A percentile compares a stretch with the other conserved stretches of the same genome.
These are phyloP conservation scores for Conus betulinus DNA, from an alignment of 1,140 invertebrate species.

Conservation along the genomic window DNA sequence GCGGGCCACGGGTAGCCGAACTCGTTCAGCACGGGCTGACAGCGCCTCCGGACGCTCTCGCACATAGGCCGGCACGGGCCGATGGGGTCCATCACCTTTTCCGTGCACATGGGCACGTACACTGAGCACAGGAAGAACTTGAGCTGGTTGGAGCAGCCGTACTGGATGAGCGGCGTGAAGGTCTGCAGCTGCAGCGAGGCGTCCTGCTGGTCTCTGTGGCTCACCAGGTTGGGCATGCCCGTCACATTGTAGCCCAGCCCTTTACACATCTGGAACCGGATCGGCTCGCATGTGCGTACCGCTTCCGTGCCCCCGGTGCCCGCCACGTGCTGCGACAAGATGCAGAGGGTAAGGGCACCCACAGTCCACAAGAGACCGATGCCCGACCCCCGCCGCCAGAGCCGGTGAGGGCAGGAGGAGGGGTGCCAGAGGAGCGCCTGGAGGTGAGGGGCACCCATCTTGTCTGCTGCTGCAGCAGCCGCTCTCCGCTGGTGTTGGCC, in stretches of 20 bases:
- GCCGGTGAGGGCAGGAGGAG: not conserved
- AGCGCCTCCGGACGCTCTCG: slow-evolving; percentile 87
- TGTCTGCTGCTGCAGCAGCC: not conserved
- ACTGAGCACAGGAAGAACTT: slow-evolving; percentile 96
- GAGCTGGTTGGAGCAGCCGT: slow-evolving; percentile 92
- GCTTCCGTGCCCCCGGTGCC: slow-evolving; percentile 55
- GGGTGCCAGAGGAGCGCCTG: not conserved
- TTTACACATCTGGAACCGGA: slow-evolving; percentile 88
- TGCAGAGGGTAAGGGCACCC: slow-evolving; percentile 8
- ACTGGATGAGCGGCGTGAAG: slow-evolving; percentile 93
- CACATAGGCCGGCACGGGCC: slow-evolving; percentile 93
- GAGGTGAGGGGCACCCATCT: not conserved
- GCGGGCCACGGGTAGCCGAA: slow-evolving; percentile 95
- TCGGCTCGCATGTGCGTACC: slow-evolving; percentile 84
- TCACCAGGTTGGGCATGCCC: slow-evolving; percentile 93
- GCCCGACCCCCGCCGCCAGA: not conserved
- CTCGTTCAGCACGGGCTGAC: slow-evolving; percentile 89
- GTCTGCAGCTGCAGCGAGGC: slow-evolving; percentile 89
- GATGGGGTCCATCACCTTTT: slow-evolving; percentile 90
- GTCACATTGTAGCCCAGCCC: slow-evolving; percentile 93
- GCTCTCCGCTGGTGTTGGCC: too few relatives aligned
- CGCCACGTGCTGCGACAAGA: slow-evolving; percentile 33
- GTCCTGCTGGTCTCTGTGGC: slow-evolving; percentile 89
- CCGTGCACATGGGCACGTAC: slow-evolving; percentile 98
- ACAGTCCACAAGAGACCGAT: not conserved